These are phyloP conservation scores for Polydesmus complanatus DNA, from an alignment of 2,888 invertebrate genomes.

Conservation along the genomic window DNA sequence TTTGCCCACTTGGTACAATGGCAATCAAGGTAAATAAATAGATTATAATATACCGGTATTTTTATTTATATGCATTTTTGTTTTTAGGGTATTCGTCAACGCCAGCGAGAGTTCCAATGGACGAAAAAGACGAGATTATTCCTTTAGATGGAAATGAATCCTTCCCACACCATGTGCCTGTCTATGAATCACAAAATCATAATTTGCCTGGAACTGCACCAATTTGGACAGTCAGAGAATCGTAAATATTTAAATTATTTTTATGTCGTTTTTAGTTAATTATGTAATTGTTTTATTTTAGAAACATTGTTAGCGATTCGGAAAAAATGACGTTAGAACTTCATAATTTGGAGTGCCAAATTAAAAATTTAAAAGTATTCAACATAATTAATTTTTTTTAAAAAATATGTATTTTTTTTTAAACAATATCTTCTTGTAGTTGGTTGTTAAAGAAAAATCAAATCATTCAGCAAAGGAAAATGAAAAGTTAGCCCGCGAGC, in stretches of 20 bases:
- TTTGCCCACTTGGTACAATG: slow-evolving; percentile 27
- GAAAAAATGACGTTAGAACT: slow-evolving; percentile 46
- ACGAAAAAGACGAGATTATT: not conserved
- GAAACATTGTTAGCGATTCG: slow-evolving; percentile 33
- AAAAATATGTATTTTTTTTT: not conserved
- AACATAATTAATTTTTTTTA: not conserved
- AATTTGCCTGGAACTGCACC: slow-evolving; percentile 12
- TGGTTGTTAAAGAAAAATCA: not conserved
- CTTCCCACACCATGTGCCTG: not conserved
- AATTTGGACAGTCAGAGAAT: slow-evolving; percentile 17
- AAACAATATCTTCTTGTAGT: not conserved
- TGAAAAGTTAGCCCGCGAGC: slow-evolving; percentile 44
- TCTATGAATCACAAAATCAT: not conserved
- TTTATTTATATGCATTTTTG: not conserved
- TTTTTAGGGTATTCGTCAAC: slow-evolving; percentile 2
- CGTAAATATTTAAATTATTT: slow-evolving; percentile 4
- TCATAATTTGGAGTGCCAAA: slow-evolving; percentile 45
- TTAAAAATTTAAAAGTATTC: slow-evolving; percentile 41
- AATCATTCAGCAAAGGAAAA: slow-evolving; percentile 35
- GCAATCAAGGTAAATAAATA: not conserved
- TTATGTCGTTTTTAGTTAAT: not conserved
- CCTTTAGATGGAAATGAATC: not conserved
- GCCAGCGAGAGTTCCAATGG: not conserved
- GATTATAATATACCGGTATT: not conserved
- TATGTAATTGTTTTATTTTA: not conserved